Conservation (phyloP, 2,888 invertebrate genomes). For the Drosophila subsilvestris region DNA sequence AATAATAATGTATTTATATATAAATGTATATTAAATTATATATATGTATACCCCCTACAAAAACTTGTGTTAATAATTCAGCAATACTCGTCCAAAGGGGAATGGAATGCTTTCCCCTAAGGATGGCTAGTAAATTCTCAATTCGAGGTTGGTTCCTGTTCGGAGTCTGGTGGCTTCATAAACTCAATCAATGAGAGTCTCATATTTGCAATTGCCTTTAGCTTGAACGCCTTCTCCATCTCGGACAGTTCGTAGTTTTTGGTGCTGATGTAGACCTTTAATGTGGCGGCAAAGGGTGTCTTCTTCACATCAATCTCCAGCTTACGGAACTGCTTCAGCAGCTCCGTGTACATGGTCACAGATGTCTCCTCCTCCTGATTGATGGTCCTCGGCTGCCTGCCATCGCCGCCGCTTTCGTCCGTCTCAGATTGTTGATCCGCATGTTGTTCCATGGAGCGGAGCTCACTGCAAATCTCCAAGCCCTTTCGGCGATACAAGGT, state of each 20-base stretch:
- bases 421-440: background rate
- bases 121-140: slow-evolving; percentile 13
- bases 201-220: slow-evolving; percentile 52
- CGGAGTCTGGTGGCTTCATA: slow-evolving; percentile 5
- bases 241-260: slow-evolving; percentile 64
- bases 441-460: slow-evolving; percentile 35
- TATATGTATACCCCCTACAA: slow-evolving; percentile 36
- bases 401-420: slow-evolving; percentile 57
- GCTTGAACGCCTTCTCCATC: slow-evolving; percentile 49
- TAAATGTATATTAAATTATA: slow-evolving; percentile 45
- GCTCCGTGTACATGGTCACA: slow-evolving; percentile 16
- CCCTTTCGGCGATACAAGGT: slow-evolving; percentile 51
- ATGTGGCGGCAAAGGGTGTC: slow-evolving; percentile 39
- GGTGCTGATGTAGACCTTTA: slow-evolving; percentile 62
- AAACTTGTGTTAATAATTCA: slow-evolving; percentile 10
- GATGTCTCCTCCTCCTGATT: background rate
- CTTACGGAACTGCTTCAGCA: slow-evolving; percentile 49
- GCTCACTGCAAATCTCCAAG: slow-evolving; percentile 48
- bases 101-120: background rate
- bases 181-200: slow-evolving; percentile 39
- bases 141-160: background rate
- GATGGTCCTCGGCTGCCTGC: background rate
- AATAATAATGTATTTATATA: slow-evolving; percentile 71
- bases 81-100: too few relatives aligned
- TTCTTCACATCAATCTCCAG: slow-evolving; percentile 54